Base-by-base conservation (phyloP, 2,113 vertebrate genomes). In the Lamprologus sp. region DNA sequence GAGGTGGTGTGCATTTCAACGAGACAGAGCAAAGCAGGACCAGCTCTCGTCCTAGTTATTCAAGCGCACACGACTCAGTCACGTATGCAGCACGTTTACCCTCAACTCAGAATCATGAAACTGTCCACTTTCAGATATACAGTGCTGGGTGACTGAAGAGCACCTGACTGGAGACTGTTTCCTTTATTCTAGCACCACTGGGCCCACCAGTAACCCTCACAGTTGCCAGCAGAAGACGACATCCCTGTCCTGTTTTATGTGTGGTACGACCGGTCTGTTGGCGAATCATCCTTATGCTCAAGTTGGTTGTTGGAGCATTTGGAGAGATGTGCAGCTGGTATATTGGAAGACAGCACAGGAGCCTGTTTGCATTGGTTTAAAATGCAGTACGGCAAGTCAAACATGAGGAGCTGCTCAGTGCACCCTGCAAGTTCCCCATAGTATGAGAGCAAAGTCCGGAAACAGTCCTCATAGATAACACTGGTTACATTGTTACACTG, bases 1-100 rank as follows among this genome's bases (percentile, higher is more conserved):
- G 55, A 79, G 54, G 6, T 31, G 63, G 87, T 84, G n/a, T 87
- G 83, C 14, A 58, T 90, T 89, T 90, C 81, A 90, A 23, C 33
- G n/a, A 19, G 19, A 49, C 21, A 45, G 65, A 45, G 68, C 65
- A 28, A 75, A 47, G 68, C 68, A 47, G 68, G 23, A 19, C 21
- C 70, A 54, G 21, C 42, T 53, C 17, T 2, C 10, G 11, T 9
- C 70, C 8, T 9, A 79, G 79, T 28, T 7, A 42, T 51, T 75
- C 9, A 54, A 15, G 79, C 35, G 55, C 81, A 51, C 68, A 70
- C 45, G n/a, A 58, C 15, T 45, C 37, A 14, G 23, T 63, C 70
- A 9, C 5, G 3, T 8, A 23, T 47, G 53, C 58, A 5, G 28
- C 21, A 51, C 3, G 70, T 88, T 49, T 13, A 55, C 33, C 13